Conservation (phyloP, 2,797 vertebrate species). For the Hafferia zeledoni region DNA sequence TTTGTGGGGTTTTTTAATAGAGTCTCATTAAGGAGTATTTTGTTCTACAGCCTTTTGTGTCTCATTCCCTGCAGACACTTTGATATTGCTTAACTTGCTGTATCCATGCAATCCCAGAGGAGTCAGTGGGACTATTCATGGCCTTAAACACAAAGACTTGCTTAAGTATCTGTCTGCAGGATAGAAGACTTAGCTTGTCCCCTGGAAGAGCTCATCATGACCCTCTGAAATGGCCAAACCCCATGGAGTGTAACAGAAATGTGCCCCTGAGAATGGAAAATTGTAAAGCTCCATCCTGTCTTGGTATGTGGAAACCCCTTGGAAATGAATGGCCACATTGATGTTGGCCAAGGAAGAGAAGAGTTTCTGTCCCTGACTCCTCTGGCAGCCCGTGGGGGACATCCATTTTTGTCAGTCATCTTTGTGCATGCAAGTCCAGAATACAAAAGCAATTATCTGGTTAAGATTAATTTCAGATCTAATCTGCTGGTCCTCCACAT, state of each 20-base stretch:
- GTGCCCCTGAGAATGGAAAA: background rate
- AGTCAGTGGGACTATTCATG: background rate
- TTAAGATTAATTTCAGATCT: conserved; percentile 24
- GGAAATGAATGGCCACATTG: background rate
- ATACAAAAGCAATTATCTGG: background rate
- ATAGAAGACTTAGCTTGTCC: background rate
- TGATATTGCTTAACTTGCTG: background rate
- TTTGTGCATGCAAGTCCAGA: background rate
- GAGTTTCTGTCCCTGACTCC: background rate
- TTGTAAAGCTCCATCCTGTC: background rate
- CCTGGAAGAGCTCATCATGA: background rate
- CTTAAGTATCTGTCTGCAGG: background rate
- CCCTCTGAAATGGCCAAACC: background rate
- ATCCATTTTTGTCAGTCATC: background rate
- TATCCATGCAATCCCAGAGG: background rate
- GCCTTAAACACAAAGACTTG: background rate
- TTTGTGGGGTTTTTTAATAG: background rate
- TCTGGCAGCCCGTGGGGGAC: background rate
- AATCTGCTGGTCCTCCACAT: conserved; percentile 1
- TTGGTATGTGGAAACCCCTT: background rate
- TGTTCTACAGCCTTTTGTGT: background rate
- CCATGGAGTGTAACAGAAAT: background rate
- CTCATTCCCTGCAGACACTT: background rate
- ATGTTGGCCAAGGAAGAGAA: background rate
- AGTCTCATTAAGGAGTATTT: background rate